Evolutionary conservation across 2,113 vertebrate genomes (phyloP), one percentile per base, ranked within the genome.

Genomic region (Asarcornis scutulata): DNA sequence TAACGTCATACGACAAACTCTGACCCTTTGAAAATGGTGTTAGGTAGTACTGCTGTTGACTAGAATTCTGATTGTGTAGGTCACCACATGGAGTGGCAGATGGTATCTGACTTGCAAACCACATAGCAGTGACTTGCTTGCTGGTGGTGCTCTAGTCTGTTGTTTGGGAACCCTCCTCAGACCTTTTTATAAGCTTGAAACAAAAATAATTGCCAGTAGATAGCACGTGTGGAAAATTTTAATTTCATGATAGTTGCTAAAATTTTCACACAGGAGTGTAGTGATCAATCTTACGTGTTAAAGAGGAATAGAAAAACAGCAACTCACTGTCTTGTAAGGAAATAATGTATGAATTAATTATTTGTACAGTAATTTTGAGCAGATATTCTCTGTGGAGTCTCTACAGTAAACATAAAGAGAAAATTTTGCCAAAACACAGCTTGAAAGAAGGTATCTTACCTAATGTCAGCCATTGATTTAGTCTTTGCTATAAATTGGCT

Each of bases 1-100:
- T 63, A 23, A 55, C 53, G 42, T 42, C 8, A 38, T 42, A 13
- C 34, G 17, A 44, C 26, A 7, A 15, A 72, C 62, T 71, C 23
- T 44, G 12, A 7, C 23, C 20, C 26, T 86, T 72, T 44, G 88
- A 52, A 92, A 88, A 21, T 50, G 46, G 8, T 50, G 81, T 17
- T 36, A 50, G 15, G 6, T 67, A 29, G 17, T 68, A 22, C 15
- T 66, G 29, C 26, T 85, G 23, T 71, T 74, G 32, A 52, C 55
- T 53, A 17, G n/a, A 50, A 18, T 82, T 38, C 8, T 0, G 2
- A 2, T 55, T 4, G 1, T 42, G 7, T 56, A 46, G 29, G 29
- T 25, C 17, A 58, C 36, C 9, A 20, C 32, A 21, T 40, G 8
- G 15, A 31, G 18, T 52, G 32, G 21, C 53, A 38, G 29, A 34